These are phyloP conservation scores for Drosophila robusta DNA, from an alignment of 2,888 invertebrate genomes.

Conservation along the genomic window DNA sequence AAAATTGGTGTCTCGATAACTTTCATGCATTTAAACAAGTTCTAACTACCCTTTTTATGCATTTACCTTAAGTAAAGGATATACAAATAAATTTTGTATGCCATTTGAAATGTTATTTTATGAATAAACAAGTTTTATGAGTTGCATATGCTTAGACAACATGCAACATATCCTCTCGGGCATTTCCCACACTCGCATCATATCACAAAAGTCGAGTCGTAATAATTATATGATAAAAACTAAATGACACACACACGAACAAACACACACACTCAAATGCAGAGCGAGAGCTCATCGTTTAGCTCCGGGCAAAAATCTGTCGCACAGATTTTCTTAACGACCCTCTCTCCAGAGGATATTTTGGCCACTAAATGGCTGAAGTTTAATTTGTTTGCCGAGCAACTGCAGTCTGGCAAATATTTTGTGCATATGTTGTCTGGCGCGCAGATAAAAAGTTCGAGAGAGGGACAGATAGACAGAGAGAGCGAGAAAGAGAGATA, in stretches of 20 bases:
- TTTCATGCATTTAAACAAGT: too few species aligned
- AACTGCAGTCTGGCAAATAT: slow-evolving; percentile 37
- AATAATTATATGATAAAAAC: slow-evolving; percentile 56
- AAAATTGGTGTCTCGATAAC: too few species aligned
- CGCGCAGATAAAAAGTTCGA: not conserved
- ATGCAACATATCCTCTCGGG: not conserved
- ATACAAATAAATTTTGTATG: not conserved
- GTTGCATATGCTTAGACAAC: not conserved
- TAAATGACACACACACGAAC: slow-evolving; percentile 14
- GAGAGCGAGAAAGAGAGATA: slow-evolving; percentile 4
- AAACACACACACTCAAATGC: slow-evolving; percentile 11
- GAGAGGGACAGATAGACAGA: not conserved
- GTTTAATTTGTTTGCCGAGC: slow-evolving; percentile 70
- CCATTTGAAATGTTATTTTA: slow-evolving; percentile 1
- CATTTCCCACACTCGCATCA: slow-evolving; percentile 5
- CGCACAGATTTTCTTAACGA: slow-evolving; percentile 75
- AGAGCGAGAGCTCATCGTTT: slow-evolving; percentile 12
- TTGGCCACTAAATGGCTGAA: slow-evolving; percentile 43
- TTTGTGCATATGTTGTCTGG: slow-evolving; percentile 63
- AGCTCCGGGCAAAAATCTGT: slow-evolving; percentile 32
- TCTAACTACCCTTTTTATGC: not conserved
- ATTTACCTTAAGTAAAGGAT: not conserved
- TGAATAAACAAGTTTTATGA: not conserved
- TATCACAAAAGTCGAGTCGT: slow-evolving; percentile 54
- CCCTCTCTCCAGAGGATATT: slow-evolving; percentile 37